Conservation (phyloP, 2,888 invertebrate species). For the Epistrophe grossulariae region DNA sequence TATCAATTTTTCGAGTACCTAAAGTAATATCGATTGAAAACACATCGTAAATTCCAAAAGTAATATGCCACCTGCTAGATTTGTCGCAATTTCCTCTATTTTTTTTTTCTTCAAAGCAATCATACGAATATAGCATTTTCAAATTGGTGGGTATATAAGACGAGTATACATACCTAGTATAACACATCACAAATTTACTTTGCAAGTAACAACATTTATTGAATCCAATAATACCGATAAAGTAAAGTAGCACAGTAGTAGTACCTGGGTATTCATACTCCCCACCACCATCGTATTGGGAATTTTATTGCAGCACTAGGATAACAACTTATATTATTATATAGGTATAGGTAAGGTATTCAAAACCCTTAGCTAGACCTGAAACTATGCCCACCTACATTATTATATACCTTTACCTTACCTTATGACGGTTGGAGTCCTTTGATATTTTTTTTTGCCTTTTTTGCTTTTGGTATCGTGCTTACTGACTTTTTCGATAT, state of each 20-base stretch:
- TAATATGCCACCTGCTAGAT: slow-evolving; percentile 72
- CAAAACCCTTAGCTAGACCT: background rate
- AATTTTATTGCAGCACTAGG: slow-evolving; percentile 52
- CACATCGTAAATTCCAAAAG: slow-evolving; percentile 41
- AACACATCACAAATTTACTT: slow-evolving; percentile 57
- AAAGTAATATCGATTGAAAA: slow-evolving; percentile 45
- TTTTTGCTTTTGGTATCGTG: slow-evolving; percentile 56
- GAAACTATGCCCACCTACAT: slow-evolving; percentile 6
- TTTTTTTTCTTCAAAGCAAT: slow-evolving; percentile 8
- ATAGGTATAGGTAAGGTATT: background rate
- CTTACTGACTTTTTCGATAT: slow-evolving; percentile 68
- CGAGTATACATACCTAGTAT: background rate
- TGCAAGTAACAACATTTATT: slow-evolving; percentile 68
- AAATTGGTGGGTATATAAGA: background rate
- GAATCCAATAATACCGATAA: slow-evolving; percentile 66
- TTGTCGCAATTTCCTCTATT: slow-evolving; percentile 53
- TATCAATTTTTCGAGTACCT: background rate
- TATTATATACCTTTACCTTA: background rate
- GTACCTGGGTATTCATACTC: slow-evolving; percentile 22
- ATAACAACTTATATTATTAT: slow-evolving; percentile 31
- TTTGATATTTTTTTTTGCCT: background rate
- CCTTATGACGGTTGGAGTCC: background rate
- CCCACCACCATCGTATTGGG: slow-evolving; percentile 3
- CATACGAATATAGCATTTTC: slow-evolving; percentile 11
- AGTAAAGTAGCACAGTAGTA: slow-evolving; percentile 41